These are phyloP conservation scores for Falco naumanni DNA, from an alignment of 2,797 vertebrate genomes.

Conservation along the genomic window DNA sequence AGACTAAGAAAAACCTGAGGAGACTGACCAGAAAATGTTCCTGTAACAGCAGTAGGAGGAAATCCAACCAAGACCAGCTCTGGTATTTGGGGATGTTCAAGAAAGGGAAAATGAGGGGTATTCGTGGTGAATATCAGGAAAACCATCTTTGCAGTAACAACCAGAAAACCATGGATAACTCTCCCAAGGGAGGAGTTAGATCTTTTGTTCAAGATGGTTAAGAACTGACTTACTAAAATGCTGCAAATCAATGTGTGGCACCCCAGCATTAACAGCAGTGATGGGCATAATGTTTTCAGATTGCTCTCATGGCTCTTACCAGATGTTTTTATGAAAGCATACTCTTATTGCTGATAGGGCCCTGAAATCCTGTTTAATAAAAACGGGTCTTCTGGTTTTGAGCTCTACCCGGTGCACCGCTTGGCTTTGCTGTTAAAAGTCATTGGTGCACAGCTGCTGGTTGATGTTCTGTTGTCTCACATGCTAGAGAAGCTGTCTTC, in stretches of 20 bases:
- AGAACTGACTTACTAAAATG: not conserved
- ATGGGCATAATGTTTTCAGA: not conserved
- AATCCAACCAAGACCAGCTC: not conserved
- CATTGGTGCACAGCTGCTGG: not conserved
- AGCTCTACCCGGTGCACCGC: not conserved
- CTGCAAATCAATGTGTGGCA: fast-evolving
- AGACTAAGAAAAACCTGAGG: not conserved
- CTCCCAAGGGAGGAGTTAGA: not conserved
- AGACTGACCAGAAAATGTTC: not conserved
- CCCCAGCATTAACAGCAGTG: not conserved
- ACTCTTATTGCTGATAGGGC: not conserved
- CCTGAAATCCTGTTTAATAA: not conserved
- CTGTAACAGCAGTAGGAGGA: not conserved
- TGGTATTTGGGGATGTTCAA: not conserved
- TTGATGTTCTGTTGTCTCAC: fast-evolving
- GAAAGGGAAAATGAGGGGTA: not conserved
- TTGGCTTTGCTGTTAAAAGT: not conserved
- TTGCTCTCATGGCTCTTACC: not conserved
- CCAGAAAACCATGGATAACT: not conserved
- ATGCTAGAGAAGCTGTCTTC: not conserved
- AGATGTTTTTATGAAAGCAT: not conserved
- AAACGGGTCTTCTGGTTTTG: not conserved
- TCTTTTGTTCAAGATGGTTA: not conserved
- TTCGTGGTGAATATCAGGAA: not conserved
- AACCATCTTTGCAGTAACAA: not conserved